A percentile compares a stretch with the other conserved stretches of the same genome.
These are phyloP conservation scores for Harmothoe impar DNA, from an alignment of 2,888 invertebrate genomes.

Conservation along the genomic window DNA sequence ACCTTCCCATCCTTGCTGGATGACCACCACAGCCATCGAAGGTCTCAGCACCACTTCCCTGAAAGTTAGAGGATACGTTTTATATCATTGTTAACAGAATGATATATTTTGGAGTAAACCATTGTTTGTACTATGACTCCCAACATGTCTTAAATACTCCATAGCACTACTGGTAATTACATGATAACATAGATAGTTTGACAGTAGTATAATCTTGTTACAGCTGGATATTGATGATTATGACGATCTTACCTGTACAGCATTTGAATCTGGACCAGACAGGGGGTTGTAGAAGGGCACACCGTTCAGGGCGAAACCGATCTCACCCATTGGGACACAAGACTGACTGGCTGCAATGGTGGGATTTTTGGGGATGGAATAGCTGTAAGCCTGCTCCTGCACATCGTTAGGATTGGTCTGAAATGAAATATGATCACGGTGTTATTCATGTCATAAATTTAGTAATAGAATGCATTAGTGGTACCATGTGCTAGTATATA, in stretches of 20 bases:
- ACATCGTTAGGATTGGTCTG: slow-evolving; percentile 27
- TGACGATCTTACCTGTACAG: slow-evolving; percentile 20
- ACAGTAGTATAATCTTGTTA: too few species aligned
- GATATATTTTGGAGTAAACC: too few species aligned
- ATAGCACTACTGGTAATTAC: too few species aligned
- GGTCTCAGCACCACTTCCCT: background rate
- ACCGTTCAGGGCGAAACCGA: slow-evolving; percentile 46
- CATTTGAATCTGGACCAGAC: background rate
- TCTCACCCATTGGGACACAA: slow-evolving; percentile 58
- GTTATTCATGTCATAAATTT: too few species aligned
- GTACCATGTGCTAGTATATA: too few species aligned
- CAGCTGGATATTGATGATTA: too few species aligned
- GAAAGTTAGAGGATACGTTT: background rate
- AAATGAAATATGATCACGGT: slow-evolving; percentile 5
- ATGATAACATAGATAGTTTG: too few species aligned
- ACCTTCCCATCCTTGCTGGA: background rate
- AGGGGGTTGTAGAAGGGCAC: slow-evolving; percentile 50
- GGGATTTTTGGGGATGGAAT: background rate
- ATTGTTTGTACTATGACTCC: too few species aligned
- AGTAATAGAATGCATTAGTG: too few species aligned
- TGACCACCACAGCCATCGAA: slow-evolving; percentile 53
- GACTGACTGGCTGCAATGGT: background rate
- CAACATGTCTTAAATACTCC: too few species aligned
- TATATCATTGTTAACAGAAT: too few species aligned
- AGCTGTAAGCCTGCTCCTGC: background rate